Base-by-base conservation (phyloP, 1,140 invertebrate genomes). In the Camponotus vicinus region DNA sequence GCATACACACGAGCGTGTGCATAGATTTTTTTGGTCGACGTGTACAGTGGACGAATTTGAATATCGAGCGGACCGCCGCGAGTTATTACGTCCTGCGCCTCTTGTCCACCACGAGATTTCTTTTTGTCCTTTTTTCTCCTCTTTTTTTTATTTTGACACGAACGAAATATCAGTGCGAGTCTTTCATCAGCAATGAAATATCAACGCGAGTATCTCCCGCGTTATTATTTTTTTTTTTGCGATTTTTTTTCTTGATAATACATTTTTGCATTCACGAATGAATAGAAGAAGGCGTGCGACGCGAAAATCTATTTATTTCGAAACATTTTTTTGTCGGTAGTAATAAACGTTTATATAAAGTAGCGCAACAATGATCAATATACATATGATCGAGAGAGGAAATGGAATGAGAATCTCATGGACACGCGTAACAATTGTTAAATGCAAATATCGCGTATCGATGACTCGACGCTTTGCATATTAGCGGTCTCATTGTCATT, bases 31-130 rank as follows among this genome's bases (percentile, higher is more conserved):
- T 71, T 66, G 21, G 76, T 63, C 63, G 63, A 89, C 61, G 61
- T 76, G 69, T 70, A 70, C 69, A 82, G 59, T 66, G 86, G 32
- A 59, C 76, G 73, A 89, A 89, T 89, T 89, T 89, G 76, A 89
- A 89, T 89, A 89, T 89, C 84, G 88, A 86, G n/a, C 76, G 78
- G 21, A 13, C 3, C 45, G 52, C 63, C 57, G 34, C 84, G 88
- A 86, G 88, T 89, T 89, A 89, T 89, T 89, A 83, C 88, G 83
- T 85, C 40, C 80, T 78, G 45, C 59, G 52, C n/a, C 11, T 32
- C 52, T 57, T 34, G 63, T 32, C 52, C 57, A 18, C 18, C 40
- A 64, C 45, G 71, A 77, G 49, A 66, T 85, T 89, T 61, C 80
- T 78, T 76, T 88, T 75, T 79, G 13, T 8, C 8, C 11, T 8